phyloP scores from a whole-genome alignment of 1,140 invertebrate genomes.

The Calosoma granatense region DNA sequence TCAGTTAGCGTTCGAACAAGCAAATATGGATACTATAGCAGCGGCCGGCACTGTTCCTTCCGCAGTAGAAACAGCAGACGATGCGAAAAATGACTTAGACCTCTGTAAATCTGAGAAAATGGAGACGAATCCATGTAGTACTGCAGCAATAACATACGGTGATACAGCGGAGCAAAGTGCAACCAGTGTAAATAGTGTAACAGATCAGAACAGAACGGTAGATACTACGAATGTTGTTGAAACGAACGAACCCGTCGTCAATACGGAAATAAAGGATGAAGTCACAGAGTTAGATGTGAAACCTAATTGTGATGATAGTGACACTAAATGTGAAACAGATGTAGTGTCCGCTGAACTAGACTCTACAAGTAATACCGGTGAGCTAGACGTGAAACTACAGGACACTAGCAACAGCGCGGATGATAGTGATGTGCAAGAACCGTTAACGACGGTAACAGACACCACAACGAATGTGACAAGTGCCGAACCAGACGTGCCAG shows the following conservation, averaged over 20 bases:
- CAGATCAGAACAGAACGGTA: not conserved
- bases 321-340: not conserved
- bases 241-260: too few relatives aligned
- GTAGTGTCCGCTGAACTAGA: too few relatives aligned
- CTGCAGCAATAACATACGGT: not conserved
- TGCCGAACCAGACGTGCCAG: too few relatives aligned
- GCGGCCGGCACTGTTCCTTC: not conserved
- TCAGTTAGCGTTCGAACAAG: too few relatives aligned
- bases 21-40: not conserved
- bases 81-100: not conserved
- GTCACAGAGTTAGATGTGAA: not conserved
- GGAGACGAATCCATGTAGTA: not conserved
- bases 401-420: too few relatives aligned
- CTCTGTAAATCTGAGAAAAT: not conserved
- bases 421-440: too few relatives aligned
- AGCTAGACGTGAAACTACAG: not conserved
- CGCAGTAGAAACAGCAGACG: not conserved
- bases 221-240: not conserved
- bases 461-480: too few relatives aligned
- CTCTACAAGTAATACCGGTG: too few relatives aligned
- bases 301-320: not conserved
- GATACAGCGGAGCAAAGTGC: not conserved
- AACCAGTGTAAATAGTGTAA: not conserved
- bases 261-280: too few relatives aligned
- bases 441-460: too few relatives aligned